A percentile compares a stretch with the other conserved stretches of the same genome.
Conservation (phyloP, 2,113 vertebrate genomes). For the Seriola rivoliana region DNA sequence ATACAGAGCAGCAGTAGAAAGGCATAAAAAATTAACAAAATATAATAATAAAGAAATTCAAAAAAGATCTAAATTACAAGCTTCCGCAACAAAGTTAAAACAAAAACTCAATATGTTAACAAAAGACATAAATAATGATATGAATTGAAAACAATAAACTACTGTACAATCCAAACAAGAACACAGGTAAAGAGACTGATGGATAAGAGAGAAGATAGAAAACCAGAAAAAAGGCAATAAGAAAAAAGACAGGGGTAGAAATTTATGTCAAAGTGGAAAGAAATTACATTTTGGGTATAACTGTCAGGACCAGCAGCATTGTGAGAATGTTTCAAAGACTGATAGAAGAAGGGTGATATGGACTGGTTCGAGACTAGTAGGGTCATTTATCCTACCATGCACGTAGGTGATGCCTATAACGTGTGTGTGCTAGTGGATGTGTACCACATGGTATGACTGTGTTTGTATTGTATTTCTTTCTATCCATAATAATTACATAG, state of each 20-base stretch:
- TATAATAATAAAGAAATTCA: background rate
- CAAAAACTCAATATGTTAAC: background rate
- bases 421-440: background rate
- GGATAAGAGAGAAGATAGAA: background rate
- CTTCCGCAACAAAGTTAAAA: background rate
- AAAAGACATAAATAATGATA: background rate
- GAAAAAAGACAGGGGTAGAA: background rate
- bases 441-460: background rate
- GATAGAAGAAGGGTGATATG: too few species aligned
- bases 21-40: background rate
- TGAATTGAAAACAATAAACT: background rate
- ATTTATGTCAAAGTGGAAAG: background rate
- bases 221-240: background rate
- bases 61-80: conserved; percentile 5
- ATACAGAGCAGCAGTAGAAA: background rate
- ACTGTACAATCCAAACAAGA: background rate
- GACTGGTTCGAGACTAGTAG: background rate
- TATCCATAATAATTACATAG: background rate
- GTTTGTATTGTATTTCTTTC: background rate
- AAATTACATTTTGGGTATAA: background rate
- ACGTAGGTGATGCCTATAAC: background rate
- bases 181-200: background rate
- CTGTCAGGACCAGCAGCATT: background rate
- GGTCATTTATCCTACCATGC: background rate
- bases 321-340: background rate